These are phyloP conservation scores for Microctenopoma lineatum DNA, from an alignment of 2,797 vertebrate genomes.

Conservation along the genomic window DNA sequence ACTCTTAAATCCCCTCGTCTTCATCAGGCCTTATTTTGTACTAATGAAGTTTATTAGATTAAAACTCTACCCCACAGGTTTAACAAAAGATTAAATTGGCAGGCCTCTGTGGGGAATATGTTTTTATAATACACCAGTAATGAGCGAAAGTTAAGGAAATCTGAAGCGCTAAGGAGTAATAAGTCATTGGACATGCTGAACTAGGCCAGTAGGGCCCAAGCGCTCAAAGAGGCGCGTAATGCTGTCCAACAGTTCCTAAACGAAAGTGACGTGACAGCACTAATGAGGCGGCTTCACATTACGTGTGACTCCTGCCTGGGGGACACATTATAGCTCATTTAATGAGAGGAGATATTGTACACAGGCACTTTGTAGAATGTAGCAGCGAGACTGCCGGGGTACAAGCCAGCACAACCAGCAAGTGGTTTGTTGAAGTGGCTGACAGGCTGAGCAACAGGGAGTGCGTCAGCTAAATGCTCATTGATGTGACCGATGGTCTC, in stretches of 20 bases:
- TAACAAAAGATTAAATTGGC: conserved; percentile 82
- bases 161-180: conserved; percentile 68
- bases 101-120: conserved; percentile 77
- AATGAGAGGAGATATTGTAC: conserved; percentile 79
- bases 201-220: conserved; percentile 58
- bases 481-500: conserved; percentile 15
- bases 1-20: conserved; percentile 68
- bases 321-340: conserved; percentile 72
- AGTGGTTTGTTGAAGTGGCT: conserved; percentile 65
- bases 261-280: conserved; percentile 78
- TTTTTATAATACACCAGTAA: conserved; percentile 77
- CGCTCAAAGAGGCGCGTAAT: conserved; percentile 63
- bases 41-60: conserved; percentile 86
- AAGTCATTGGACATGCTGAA: conserved; percentile 77
- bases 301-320: conserved; percentile 67
- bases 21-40: conserved; percentile 77
- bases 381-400: conserved; percentile 63
- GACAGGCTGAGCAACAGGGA: conserved; percentile 61
- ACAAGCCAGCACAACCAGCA: conserved; percentile 54
- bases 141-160: conserved; percentile 78
- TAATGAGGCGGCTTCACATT: conserved; percentile 80
- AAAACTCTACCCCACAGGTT: conserved; percentile 80
- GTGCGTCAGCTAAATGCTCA: conserved; percentile 36
- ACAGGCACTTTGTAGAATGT: conserved; percentile 64
- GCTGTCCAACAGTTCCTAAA: conserved; percentile 71